These are phyloP conservation scores for Heliocidaris tuberculata DNA, from an alignment of 35 echinoderm and acorn worm species.

Conservation along the genomic window DNA sequence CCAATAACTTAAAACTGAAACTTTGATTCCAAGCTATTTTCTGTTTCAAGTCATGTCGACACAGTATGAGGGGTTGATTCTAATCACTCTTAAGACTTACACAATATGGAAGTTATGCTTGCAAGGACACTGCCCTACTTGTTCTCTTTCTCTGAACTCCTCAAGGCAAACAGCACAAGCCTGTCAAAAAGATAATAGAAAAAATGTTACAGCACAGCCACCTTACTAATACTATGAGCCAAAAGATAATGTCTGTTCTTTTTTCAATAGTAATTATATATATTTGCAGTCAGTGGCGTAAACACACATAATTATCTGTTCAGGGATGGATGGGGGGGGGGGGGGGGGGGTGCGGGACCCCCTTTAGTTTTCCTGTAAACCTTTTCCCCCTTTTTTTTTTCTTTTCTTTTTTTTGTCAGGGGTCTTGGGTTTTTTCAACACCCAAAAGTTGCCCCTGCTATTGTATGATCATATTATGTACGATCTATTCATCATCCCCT, in stretches of 20 bases:
- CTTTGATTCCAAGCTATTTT: no score
- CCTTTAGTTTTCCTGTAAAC: no score
- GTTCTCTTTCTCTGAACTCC: slow-evolving; percentile 50
- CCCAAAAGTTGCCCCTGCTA: no score
- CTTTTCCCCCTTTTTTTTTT: no score
- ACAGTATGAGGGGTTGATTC: no score
- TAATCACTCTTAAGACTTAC: slow-evolving; percentile 31
- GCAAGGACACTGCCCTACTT: slow-evolving; percentile 59
- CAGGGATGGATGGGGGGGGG: neutral
- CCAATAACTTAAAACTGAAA: no score
- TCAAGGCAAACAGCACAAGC: slow-evolving; percentile 58
- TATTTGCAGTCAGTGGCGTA: neutral
- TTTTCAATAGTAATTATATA: neutral
- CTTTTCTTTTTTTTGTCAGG: no score
- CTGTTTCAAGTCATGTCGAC: no score
- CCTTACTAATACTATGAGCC: no score
- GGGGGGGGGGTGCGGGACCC: neutral
- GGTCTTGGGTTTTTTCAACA: no score
- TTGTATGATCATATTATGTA: no score
- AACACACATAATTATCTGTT: neutral
- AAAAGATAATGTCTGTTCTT: neutral
- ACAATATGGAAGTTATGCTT: slow-evolving; percentile 56
- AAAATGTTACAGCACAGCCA: neutral
- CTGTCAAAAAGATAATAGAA: neutral
- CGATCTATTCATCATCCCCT: no score